These are phyloP conservation scores for Falco berigora DNA, from an alignment of 2,797 vertebrate genomes.

Conservation along the genomic window DNA sequence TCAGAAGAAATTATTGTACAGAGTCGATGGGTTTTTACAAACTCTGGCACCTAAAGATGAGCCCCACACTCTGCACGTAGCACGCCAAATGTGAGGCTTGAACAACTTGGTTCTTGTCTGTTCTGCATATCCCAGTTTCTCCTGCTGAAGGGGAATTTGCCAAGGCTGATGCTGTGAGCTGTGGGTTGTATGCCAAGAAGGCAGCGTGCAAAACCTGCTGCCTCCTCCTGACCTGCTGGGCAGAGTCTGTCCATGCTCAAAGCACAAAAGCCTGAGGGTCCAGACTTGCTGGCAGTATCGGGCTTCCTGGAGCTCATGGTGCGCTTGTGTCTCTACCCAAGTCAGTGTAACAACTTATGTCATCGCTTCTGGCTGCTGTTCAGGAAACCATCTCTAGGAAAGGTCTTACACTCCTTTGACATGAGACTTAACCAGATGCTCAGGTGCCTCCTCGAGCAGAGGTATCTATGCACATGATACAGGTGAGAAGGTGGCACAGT, in stretches of 20 bases:
- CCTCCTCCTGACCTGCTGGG: constrained; percentile 32
- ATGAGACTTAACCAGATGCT: not conserved
- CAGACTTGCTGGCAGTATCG: not conserved
- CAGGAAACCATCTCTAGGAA: constrained; percentile 14
- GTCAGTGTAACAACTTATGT: not conserved
- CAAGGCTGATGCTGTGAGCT: not conserved
- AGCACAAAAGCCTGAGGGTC: not conserved
- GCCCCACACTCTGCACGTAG: not conserved
- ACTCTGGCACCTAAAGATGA: not conserved
- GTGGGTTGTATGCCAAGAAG: not conserved
- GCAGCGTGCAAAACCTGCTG: not conserved
- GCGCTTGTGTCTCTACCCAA: not conserved
- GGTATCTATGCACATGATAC: rapidly evolving
- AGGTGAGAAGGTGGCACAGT: not conserved
- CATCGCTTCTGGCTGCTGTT: not conserved
- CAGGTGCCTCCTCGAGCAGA: not conserved
- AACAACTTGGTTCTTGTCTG: not conserved
- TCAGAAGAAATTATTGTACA: not conserved
- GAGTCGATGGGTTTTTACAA: rapidly evolving
- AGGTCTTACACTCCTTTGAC: not conserved
- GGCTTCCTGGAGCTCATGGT: not conserved
- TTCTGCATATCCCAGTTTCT: not conserved
- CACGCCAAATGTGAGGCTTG: not conserved
- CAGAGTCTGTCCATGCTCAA: constrained; percentile 2
- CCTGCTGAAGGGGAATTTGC: not conserved